Evolutionary conservation across 2,888 invertebrate species (phyloP), one percentile per base, ranked within the genome.

Genomic region (Xestia sexstrigata): DNA sequence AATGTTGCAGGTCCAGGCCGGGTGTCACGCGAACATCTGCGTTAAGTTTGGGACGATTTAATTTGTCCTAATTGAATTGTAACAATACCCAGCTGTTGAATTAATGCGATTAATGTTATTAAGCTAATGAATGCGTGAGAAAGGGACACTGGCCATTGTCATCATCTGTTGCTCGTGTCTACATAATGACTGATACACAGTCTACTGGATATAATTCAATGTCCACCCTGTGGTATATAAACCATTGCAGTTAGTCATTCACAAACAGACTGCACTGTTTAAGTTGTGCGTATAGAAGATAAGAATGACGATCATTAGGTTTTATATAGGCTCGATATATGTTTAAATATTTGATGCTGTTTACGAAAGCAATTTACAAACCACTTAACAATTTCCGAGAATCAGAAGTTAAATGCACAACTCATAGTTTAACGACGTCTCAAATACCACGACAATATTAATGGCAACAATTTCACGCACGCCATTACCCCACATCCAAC

Each of bases 41-140:
- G 86, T 81, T 73, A 74, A 81, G 69, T 80, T 84, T 77, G 68
- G 73, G 67, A 81, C 76, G 76, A 84, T 79, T 79, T 84, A 80
- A 86, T 88, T 88, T 82, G 79, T 82, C 58, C 69, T 85, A 87
- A 88, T 84, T 84, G 77, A 83, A 81, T 86, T 81, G 87, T 78
- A 76, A 81, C 83, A 73, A 70, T 69, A 77, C 74, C 66, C 88
- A 88, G 88, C 86, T 88, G 88, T 77, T 80, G 58, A 87, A 77
- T 78, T 79, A 70, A 75, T 58, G 70, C 74, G 49, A 83, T 82
- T 79, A 72, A 76, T 78, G 76, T 72, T 77, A 79, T 83, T 80
- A 58, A 74, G 68, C 68, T 76, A 82, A 79, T 76, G 69, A 86
- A 76, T 39, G 65, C 72, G 70, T 68, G 74, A 73, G 72, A 73